Base-by-base conservation (phyloP, 2,888 invertebrate species). In the Phaedon cochleariae region DNA sequence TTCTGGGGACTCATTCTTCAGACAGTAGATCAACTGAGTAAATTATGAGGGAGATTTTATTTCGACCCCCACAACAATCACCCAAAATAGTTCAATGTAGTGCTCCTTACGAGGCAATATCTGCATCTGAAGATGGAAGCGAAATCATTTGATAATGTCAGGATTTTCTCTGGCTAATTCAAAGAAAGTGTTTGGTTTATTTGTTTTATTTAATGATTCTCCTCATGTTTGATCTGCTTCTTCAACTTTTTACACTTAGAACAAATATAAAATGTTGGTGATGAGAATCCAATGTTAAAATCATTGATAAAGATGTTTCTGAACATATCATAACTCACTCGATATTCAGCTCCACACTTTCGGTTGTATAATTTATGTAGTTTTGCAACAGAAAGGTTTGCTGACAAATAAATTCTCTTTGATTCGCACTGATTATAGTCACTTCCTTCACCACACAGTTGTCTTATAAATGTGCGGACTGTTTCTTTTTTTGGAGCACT, bases 51-150 rank as follows among this genome's bases (percentile, higher is more conserved):
- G 2, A 6, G n/a, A 46, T 58, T 45, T 58, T 58, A 22, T 58
- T 58, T 18, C 46, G 58, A 3, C 18, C 58, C 12, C 48, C 48
- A 58, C 31, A 58, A 12, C 48, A 26, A 26, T 48, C 58, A 48
- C n/a, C n/a, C 26, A 48, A 29, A 58, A 46, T 1, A 26, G 22
- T 12, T 18, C 22, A 15, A 51, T 7, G 2, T 2, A 7, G 7
- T 21, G 6, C 12, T 7, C 12, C 10, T 21, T 65, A 26, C 61
- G 59, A 12, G 71, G 72, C 51, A 72, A 55, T 15, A 66, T 68
- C 55, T 74, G 74, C 9, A 74, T 69, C 49, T 74, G 73, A 21
- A 72, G 29, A 60, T 72, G 70, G 46, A 74, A 72, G 46, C 67
- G 69, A 54, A 72, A 67, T 9, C 62, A 62, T 0, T 70, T 37